These are phyloP conservation scores for Poecile atricapillus DNA, from an alignment of 2,113 vertebrate species.

Conservation along the genomic window DNA sequence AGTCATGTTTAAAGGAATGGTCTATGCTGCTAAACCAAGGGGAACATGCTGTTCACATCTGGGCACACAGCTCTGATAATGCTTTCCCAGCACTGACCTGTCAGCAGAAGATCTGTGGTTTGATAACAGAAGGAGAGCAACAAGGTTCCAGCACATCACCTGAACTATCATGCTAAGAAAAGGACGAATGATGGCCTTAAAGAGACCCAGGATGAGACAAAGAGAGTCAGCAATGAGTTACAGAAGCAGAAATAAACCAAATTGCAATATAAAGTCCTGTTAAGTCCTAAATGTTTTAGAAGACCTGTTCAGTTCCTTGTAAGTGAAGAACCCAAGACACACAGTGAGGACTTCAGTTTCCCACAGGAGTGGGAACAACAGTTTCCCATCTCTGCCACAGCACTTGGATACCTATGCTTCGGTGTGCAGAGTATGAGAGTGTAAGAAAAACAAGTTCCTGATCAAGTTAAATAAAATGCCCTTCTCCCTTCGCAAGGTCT, in stretches of 20 bases:
- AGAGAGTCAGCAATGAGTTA: neutral
- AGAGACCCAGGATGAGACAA: neutral
- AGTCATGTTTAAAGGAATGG: neutral
- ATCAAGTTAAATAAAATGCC: neutral
- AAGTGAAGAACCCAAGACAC: neutral
- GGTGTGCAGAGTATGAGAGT: neutral
- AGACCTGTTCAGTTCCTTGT: neutral
- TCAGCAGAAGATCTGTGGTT: neutral
- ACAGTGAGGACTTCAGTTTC: neutral
- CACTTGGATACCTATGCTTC: neutral
- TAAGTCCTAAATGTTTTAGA: neutral
- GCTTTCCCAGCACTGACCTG: neutral
- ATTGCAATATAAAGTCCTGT: neutral
- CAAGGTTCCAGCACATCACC: neutral
- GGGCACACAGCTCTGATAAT: neutral
- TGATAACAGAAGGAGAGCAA: neutral
- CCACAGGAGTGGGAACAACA: too few relatives aligned
- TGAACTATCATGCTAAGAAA: neutral
- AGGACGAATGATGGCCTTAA: neutral
- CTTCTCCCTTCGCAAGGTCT: neutral
- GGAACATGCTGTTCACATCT: neutral
- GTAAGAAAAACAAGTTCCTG: neutral
- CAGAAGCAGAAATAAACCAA: neutral
- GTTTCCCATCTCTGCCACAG: neutral
- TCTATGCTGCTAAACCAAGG: neutral